Percentiles rank a stretch among this genome's conserved stretches.
phyloP scores from a whole-genome alignment of 2,797 vertebrate genomes.

The Lycodopsis pacificus region DNA sequence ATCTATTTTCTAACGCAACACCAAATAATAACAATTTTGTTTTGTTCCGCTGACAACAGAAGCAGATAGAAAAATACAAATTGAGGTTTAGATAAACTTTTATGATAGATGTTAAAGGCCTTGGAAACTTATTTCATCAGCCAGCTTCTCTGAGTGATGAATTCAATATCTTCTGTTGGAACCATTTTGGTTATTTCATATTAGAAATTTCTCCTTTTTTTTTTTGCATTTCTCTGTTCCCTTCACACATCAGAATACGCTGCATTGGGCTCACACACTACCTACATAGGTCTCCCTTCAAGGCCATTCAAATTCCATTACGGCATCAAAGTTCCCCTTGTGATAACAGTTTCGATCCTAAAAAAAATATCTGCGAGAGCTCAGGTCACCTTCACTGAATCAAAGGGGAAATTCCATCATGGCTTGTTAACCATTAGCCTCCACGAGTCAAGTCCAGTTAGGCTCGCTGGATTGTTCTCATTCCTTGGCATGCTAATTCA shows the following conservation, averaged over 20 bases:
- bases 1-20: background rate
- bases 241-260: background rate
- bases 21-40: background rate
- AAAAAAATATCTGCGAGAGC: constrained; percentile 46
- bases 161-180: background rate
- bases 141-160: background rate
- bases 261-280: constrained; percentile 2
- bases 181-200: background rate
- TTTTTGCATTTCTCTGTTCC: background rate
- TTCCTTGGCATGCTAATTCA: constrained; percentile 70
- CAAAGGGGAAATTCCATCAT: constrained; percentile 65
- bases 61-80: background rate
- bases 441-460: constrained; percentile 69
- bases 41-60: background rate
- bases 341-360: constrained; percentile 31
- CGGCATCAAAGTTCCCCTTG: constrained; percentile 39
- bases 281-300: constrained; percentile 16
- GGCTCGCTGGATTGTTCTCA: constrained; percentile 67
- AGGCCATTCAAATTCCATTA: constrained; percentile 53
- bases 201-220: background rate
- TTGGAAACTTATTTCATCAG: background rate
- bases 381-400: constrained; percentile 49
- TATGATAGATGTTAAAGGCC: background rate
- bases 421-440: constrained; percentile 72
- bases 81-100: background rate